Percentiles rank a stretch among this genome's conserved stretches.
Conservation (phyloP, 2,888 invertebrate genomes). For the Eutolmus rufibarbis region DNA sequence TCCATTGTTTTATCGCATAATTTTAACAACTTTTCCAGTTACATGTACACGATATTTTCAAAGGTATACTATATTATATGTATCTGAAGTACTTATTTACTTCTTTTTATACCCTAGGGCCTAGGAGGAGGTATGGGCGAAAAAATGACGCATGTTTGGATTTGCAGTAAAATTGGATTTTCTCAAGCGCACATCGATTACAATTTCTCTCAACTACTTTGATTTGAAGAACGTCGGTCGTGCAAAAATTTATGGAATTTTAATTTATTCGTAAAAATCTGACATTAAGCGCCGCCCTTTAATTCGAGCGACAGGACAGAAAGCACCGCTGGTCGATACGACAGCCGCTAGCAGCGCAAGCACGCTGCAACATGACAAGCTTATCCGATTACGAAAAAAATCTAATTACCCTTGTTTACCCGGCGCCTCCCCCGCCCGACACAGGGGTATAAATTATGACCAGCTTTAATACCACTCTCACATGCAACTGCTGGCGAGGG, state of each 20-base stretch:
- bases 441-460: background rate
- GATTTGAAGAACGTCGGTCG: background rate
- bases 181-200: background rate
- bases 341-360: background rate
- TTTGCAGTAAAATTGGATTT: background rate
- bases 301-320: background rate
- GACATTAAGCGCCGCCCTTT: background rate
- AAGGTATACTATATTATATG: too few relatives aligned
- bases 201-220: background rate
- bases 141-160: too few relatives aligned
- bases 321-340: background rate
- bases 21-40: too few relatives aligned
- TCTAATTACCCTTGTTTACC: slow-evolving; percentile 11
- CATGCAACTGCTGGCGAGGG: background rate
- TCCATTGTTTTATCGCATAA: too few relatives aligned
- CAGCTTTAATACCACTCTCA: background rate
- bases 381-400: slow-evolving; percentile 7
- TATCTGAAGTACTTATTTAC: too few relatives aligned
- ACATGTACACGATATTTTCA: too few relatives aligned
- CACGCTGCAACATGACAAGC: background rate
- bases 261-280: background rate
- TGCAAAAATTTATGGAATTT: background rate
- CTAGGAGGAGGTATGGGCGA: too few relatives aligned
- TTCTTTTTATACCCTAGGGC: too few relatives aligned
- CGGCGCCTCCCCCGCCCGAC: background rate